Base-by-base conservation (phyloP, 37 sponge, comb jelly and placozoan genomes). In the Ianthella basta region DNA sequence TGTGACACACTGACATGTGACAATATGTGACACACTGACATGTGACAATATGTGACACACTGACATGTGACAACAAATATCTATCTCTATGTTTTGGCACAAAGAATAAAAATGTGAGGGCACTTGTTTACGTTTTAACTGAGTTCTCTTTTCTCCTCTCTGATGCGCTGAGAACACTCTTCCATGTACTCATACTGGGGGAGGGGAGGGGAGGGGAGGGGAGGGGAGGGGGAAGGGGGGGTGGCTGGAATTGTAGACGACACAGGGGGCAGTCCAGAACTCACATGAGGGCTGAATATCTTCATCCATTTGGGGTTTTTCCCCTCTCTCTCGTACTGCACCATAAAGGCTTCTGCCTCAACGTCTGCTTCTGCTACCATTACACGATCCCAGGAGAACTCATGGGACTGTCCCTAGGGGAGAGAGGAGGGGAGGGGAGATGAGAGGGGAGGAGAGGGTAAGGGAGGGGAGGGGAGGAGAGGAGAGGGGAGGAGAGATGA, bases 281-380 rank as follows among this genome's bases (percentile, higher is more conserved):
- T 68, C 38, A 96, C 96, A 91, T 88, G 80, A 12, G 69, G 83
- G 4, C 89, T 86, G 65, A 63, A 96, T 25, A 96, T 64, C 73
- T 70, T 79, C 70, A 96, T 88, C 92, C 91, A 93, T 74, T 83
- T 56, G 0, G 93, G 89, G 8, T 55, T 61, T 74, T 89, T 89
- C 19, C 87, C 89, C 20, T 94, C 95, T 53, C 92, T 75, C 55
- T 33, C 27, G 72, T 91, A 91, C 60, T 84, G 89, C 35, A 96
- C 88, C 50, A 87, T 89, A 60, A 96, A 96, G 0, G 92, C 87
- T 16, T 88, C 83, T 59, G 91, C 96, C 74, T 96, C 96, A 2
- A 89, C 35, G 57, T 96, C 96, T 18, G 92, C 89, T 30, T 96
- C 96, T n/a, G 70, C 69, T 15, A 75, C 63, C 0, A 27, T 72